Percentiles rank a stretch among this genome's conserved stretches.
Evolutionary conservation across 2,113 vertebrate species (phyloP).

Genomic region (Crotophaga sulcirostris): DNA sequence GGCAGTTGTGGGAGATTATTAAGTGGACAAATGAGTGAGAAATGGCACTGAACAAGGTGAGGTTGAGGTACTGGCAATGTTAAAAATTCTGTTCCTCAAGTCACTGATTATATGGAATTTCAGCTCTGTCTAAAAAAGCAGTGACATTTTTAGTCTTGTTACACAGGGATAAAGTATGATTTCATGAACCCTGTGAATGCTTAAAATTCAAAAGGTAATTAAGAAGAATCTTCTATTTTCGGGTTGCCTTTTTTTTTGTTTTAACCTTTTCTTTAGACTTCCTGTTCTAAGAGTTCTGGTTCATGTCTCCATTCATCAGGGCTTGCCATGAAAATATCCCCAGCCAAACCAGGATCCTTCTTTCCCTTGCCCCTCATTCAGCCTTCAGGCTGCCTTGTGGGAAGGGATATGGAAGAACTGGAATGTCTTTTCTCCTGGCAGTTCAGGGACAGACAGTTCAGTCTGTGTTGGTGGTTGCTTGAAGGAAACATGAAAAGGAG

Average conservation of each 20-base stretch:
- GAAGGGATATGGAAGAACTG: not conserved
- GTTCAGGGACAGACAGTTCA: not conserved
- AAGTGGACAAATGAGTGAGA: no score
- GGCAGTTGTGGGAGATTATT: not conserved
- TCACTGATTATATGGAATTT: not conserved
- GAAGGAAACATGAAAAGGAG: not conserved
- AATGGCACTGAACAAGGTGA: not conserved
- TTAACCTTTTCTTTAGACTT: not conserved
- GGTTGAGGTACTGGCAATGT: no score
- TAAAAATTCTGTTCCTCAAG: not conserved
- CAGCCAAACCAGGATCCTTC: not conserved
- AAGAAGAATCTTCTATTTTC: not conserved
- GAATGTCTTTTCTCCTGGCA: not conserved
- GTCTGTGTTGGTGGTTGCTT: not conserved
- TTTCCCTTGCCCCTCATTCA: not conserved
- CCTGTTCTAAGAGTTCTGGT: not conserved
- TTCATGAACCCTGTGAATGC: not conserved
- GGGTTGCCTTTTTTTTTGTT: not conserved
- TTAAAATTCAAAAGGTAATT: not conserved
- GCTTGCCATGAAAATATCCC: not conserved
- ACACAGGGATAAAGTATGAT: not conserved
- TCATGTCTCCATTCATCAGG: not conserved
- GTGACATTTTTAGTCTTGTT: not conserved
- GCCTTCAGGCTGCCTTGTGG: not conserved
- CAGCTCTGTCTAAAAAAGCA: not conserved